Base-by-base conservation (phyloP, 2,888 invertebrate species). In the Neoaliturus tenellus region DNA sequence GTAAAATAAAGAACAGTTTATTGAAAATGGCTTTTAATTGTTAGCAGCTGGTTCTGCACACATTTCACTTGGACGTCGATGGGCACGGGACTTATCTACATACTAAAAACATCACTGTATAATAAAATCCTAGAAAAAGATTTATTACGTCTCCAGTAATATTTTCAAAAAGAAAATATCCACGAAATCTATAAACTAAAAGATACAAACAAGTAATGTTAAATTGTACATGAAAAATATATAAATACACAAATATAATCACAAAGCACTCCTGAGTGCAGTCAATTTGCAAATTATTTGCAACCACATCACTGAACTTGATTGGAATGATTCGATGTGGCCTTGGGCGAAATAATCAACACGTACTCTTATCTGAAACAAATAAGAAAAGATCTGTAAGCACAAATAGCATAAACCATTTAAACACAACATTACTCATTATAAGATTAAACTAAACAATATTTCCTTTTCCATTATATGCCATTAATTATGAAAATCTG, bases 301-400 rank as follows among this genome's bases (percentile, higher is more conserved):
- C 48, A 55, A 78, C 78, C 78, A 78, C 78, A 78, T 78, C 78
- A 78, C 78, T 78, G 55, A 55, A 39, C 51, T 82, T 73, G 55
- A 73, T 44, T 82, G 82, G 82, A 82, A 82, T 82, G 82, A 73
- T 82, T 73, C 73, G 55, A 82, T 55, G 82, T 55, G 73, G 82
- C 78, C 35, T 75, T 75, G 33, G 35, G 55, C 35, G 44, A 35
- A 55, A n/a, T 51, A 31, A 78, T 55, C 78, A 55, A 55, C 51
- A 78, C 78, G 78, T 51, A 78, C 78, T 78, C 44, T 78, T 78
- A 55, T 55, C 78, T 78, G 78, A 33, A 55, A 78, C 51, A 51
- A 78, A n/a, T 44, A 44, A 73, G 6, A 39, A 39, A 39, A 39
- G 8, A 39, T 8, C 39, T 39, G 39, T 39, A 39, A 39, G 12